Percentiles rank a stretch among this genome's conserved stretches.
Evolutionary conservation across 2,888 invertebrate genomes (phyloP).

Genomic region (Spodoptera picta): DNA sequence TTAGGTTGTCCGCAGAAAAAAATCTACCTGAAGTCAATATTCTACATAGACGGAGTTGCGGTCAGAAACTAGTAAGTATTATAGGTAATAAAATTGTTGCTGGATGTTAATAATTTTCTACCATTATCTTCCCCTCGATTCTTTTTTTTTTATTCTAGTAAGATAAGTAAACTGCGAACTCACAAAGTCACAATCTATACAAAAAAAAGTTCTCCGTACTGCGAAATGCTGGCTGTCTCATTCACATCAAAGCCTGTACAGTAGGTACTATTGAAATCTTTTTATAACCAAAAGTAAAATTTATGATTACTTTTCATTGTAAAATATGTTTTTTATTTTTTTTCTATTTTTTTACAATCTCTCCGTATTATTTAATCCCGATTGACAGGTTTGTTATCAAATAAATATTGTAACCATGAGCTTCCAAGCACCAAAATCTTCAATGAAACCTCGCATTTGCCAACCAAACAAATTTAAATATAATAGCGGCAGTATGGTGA

Average conservation of each 20-base stretch:
- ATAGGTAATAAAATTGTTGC: too few species aligned
- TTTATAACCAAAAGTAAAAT: constrained; percentile 8
- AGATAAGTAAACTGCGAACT: too few species aligned
- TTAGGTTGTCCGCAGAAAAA: too few species aligned
- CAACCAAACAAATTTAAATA: constrained; percentile 52
- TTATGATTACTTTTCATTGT: neutral
- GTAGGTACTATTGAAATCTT: constrained; percentile 39
- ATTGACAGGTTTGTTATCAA: neutral
- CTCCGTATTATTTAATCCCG: neutral
- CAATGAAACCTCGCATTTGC: constrained; percentile 53
- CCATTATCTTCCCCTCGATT: too few species aligned
- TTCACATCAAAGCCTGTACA: constrained; percentile 8
- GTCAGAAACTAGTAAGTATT: too few species aligned
- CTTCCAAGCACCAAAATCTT: constrained; percentile 21
- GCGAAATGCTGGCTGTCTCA: too few species aligned
- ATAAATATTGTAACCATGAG: constrained; percentile 21
- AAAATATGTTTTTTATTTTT: constrained; percentile 2
- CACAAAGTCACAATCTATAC: too few species aligned
- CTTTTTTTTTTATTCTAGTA: too few species aligned
- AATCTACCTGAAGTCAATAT: too few species aligned
- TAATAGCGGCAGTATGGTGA: constrained; percentile 25
- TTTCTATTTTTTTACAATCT: constrained; percentile 1
- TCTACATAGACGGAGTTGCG: too few species aligned
- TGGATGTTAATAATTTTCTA: too few species aligned
- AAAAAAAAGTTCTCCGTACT: too few species aligned